These are phyloP conservation scores for Lutraria lutraria DNA, from an alignment of 2,888 invertebrate species.

Conservation along the genomic window DNA sequence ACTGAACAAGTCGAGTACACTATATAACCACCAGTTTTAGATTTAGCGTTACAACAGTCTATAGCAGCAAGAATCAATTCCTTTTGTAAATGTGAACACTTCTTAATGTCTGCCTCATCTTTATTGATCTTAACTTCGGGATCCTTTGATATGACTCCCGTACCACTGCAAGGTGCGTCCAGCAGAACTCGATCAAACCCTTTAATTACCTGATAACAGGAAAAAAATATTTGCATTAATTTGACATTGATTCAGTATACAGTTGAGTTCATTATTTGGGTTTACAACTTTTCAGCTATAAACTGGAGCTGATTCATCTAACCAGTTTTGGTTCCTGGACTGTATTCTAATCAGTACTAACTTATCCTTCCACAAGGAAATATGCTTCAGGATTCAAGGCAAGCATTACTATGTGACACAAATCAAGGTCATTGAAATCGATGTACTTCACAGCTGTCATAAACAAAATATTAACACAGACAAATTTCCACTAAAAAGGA, in stretches of 20 bases:
- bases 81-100: conserved; percentile 96
- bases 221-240: conserved; percentile 5
- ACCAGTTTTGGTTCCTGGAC: too few relatives aligned
- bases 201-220: conserved; percentile 90
- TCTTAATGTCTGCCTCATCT: conserved; percentile 95
- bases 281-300: too few relatives aligned
- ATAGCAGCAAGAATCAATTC: conserved; percentile 98
- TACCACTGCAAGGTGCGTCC: conserved; percentile 99
- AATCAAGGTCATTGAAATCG: too few relatives aligned
- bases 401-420: too few relatives aligned
- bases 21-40: conserved; percentile 96
- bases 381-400: too few relatives aligned
- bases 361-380: too few relatives aligned
- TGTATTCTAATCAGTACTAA: too few relatives aligned
- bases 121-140: conserved; percentile 93
- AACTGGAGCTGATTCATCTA: too few relatives aligned
- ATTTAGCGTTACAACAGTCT: conserved; percentile 97
- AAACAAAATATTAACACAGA: too few relatives aligned
- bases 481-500: too few relatives aligned
- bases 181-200: conserved; percentile 98
- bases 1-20: conserved; percentile 99
- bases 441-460: too few relatives aligned
- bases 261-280: too few relatives aligned
- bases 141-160: conserved; percentile 99
- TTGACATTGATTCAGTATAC: neutral